Percentiles rank a stretch among this genome's conserved stretches.
Conservation (phyloP, 2,113 vertebrate species). For the Ciconia stormi region DNA sequence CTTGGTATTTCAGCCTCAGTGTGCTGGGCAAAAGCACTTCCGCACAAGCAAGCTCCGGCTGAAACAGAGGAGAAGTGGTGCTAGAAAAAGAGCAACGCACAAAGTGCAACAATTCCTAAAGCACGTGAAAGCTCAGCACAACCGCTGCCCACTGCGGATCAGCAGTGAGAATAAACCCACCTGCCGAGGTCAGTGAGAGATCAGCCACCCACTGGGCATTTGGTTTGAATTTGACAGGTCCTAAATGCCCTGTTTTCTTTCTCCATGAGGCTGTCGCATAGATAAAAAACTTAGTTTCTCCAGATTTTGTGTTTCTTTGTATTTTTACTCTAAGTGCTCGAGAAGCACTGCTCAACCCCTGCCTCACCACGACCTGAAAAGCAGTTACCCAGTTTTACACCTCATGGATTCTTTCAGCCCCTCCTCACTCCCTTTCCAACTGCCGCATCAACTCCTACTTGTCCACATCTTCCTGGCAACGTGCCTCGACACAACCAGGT, state of each 20-base stretch:
- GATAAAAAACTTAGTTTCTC: neutral
- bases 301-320: neutral
- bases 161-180: neutral
- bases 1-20: neutral
- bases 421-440: neutral
- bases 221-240: neutral
- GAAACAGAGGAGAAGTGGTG: neutral
- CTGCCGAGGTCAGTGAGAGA: neutral
- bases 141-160: fast-evolving
- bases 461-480: neutral
- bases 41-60: neutral
- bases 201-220: neutral
- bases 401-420: neutral
- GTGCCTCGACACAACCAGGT: neutral
- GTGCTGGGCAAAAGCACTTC: neutral
- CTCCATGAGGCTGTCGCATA: neutral
- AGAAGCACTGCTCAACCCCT: neutral
- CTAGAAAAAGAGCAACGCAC: neutral
- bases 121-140: neutral
- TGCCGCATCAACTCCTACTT: neutral
- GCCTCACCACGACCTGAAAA: neutral
- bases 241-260: neutral
- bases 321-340: neutral
- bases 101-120: neutral
- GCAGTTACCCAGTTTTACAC: neutral